Evolutionary conservation across 92 coral and sea anemone genomes (phyloP), one percentile per base, ranked within the genome.

Genomic region (Scolanthus callimorphus): DNA sequence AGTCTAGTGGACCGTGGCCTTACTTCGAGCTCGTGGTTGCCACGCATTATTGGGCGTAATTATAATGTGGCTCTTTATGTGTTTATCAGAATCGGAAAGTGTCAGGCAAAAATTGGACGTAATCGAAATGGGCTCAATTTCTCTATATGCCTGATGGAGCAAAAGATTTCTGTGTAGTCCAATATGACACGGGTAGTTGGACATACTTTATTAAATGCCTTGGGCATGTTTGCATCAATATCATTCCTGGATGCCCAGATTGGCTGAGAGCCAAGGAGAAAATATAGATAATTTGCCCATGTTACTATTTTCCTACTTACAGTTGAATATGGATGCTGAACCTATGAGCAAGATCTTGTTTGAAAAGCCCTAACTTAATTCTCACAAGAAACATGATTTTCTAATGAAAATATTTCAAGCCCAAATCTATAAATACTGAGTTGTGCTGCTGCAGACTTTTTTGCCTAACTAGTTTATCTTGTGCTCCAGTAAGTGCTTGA

Each of bases 91-190:
- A n/a, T n/a, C n/a, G n/a, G n/a, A n/a, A n/a, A n/a, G n/a, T n/a
- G n/a, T n/a, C n/a, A n/a, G n/a, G n/a, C n/a, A n/a, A n/a, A n/a
- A n/a, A n/a, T n/a, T n/a, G n/a, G n/a, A n/a, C n/a, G n/a, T n/a
- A n/a, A n/a, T n/a, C n/a, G n/a, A n/a, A n/a, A n/a, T n/a, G n/a
- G n/a, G n/a, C n/a, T n/a, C n/a, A n/a, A n/a, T n/a, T n/a, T n/a
- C n/a, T n/a, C n/a, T n/a, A n/a, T n/a, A n/a, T n/a, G n/a, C n/a
- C n/a, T n/a, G n/a, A n/a, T n/a, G n/a, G n/a, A n/a, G n/a, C n/a
- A n/a, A 57, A 64, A 73, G 9, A 80, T 60, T 55, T 80, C 81
- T n/a, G 77, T 73, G 59, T 81, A 80, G 45, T 74, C 78, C 20
- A 73, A 34, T 41, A 73, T 74, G 4, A 81, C 82, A 34, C 82